Base-by-base conservation (phyloP, 2,888 invertebrate genomes). In the Hartigia nigra region DNA sequence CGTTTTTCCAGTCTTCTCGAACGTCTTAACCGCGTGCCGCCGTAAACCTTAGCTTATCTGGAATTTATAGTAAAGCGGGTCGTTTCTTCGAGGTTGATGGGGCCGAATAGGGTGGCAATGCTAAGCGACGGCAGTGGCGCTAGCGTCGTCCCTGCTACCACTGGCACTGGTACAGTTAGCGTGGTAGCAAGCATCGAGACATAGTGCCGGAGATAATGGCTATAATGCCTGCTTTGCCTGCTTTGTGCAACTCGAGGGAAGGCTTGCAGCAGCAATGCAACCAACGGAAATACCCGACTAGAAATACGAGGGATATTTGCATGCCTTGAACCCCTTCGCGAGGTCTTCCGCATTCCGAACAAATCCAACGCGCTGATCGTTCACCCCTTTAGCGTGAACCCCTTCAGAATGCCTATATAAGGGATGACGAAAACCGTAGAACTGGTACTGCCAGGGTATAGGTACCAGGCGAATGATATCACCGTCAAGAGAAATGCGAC, bases 1-100 rank as follows among this genome's bases (percentile, higher is more conserved):
- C 84, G 82, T 85, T 85, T 82, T 77, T 79, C 72, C 76, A 76
- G 69, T 77, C 12, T 34, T 31, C 72, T 34, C 81, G 37, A 81
- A 82, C 78, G 85, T 86, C 85, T 86, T 86, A 86, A 86, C 82
- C 82, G 79, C 81, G 78, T 76, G 78, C 77, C 74, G 77, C 82
- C 85, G 83, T 88, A 87, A 88, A 88, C 85, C 86, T 88, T 81
- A 83, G 87, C 87, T 88, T 86, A 88, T 88, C 87, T 84, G 84
- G 82, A 88, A 88, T 88, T 88, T 88, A 88, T 87, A 84, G 88
- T 82, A 83, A 87, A 87, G 80, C 83, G 82, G 82, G 82, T 87
- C 85, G 87, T 87, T 88, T 86, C 87, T 88, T 87, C 82, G 79
- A 81, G 79, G 80, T 79, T 55, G 32, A 77, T 37, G 76, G 72